Evolutionary conservation across 2,888 invertebrate species (phyloP), one percentile per base, ranked within the genome.

Genomic region (Crocallis elinguaria): DNA sequence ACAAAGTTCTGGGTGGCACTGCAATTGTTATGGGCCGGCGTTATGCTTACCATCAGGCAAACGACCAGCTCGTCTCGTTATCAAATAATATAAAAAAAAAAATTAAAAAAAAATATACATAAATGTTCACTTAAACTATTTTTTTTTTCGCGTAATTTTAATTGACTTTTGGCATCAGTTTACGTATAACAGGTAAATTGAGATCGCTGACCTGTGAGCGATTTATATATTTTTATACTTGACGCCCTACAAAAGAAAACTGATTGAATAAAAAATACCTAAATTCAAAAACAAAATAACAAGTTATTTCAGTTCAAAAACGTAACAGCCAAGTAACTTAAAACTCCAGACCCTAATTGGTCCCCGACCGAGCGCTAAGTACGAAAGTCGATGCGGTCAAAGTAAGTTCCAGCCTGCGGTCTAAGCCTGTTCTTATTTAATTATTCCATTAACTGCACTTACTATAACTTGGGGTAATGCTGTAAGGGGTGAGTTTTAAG

Each of bases 381-480:
- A 11, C 11, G 11, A 16, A 25, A 39, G 39, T 29, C 27, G 16
- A 16, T 11, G 12, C 8, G 16, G 42, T 32, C 21, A 19, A 30
- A 42, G 21, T 13, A 5, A 42, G 42, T 42, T 32, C n/a, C 38
- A 21, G 42, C 6, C 13, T 42, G 42, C 21, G 32, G 42, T 42
- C 32, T 13, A 4, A 16, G 2, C 13, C 21, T 3, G 42, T 19
- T 27, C 27, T 27, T 32, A 42, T 42, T 42, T 32, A 42, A 42
- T 42, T 42, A 42, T 21, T 32, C 42, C 12, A 41, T 41, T 30
- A 42, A 13, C 19, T 42, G 42, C 32, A 32, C 42, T 21, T 30
- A 27, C 38, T 38, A 6, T 11, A 27, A 38, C 5, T 37, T 23
- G n/a, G 3, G 21, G 8, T 12, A 12, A 13, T 11, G 6, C 4